Conservation (phyloP, 2,888 invertebrate genomes). For the Corbicula japonica region DNA sequence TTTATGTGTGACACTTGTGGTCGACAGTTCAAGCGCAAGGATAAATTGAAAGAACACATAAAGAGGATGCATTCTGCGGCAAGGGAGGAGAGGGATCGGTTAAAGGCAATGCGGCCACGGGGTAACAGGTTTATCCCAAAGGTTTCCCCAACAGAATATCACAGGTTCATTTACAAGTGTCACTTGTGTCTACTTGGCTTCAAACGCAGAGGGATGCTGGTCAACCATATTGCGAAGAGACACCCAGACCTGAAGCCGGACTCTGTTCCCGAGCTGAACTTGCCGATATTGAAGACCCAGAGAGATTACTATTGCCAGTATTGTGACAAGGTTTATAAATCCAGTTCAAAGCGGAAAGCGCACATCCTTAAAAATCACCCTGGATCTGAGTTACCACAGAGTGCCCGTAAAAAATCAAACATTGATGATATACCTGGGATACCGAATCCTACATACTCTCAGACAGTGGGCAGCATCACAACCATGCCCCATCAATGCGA, state of each 20-base stretch:
- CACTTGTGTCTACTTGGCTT: slow-evolving; percentile 92
- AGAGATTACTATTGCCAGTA: slow-evolving; percentile 94
- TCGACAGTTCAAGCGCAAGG: slow-evolving; percentile 92
- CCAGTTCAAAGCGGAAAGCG: slow-evolving; percentile 93
- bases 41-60: slow-evolving; percentile 90
- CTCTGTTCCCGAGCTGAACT: slow-evolving; percentile 90
- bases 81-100: slow-evolving; percentile 75
- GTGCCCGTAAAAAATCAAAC: slow-evolving; percentile 77
- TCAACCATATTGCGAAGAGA: slow-evolving; percentile 93
- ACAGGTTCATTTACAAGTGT: slow-evolving; percentile 92
- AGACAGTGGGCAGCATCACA: slow-evolving; percentile 91
- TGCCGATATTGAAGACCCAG: slow-evolving; percentile 92
- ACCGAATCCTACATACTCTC: slow-evolving; percentile 90
- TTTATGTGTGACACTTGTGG: slow-evolving; percentile 93
- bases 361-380: slow-evolving; percentile 95
- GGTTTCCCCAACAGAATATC: slow-evolving; percentile 90
- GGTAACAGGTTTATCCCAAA: slow-evolving; percentile 89
- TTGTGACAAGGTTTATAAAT: slow-evolving; percentile 93
- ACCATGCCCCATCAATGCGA: slow-evolving; percentile 91
- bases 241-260: slow-evolving; percentile 90
- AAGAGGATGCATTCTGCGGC: slow-evolving; percentile 90
- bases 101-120: slow-evolving; percentile 59
- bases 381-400: slow-evolving; percentile 90
- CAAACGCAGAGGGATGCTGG: slow-evolving; percentile 94
- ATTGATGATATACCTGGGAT: slow-evolving; percentile 87